phyloP scores from a whole-genome alignment of 2,113 vertebrate species.

The Columba livia region DNA sequence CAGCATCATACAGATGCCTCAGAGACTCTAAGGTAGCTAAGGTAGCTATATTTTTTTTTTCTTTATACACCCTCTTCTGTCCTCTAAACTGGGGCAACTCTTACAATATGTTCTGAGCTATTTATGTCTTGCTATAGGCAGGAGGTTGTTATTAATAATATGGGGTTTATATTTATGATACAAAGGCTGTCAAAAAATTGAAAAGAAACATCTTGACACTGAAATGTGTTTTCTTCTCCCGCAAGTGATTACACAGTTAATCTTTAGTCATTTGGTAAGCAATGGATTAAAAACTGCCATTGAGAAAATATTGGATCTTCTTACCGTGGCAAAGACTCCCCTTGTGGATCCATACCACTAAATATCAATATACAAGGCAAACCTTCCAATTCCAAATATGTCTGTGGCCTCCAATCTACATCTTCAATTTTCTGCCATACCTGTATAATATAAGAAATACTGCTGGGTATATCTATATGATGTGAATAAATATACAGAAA shows the following conservation, averaged over 20 bases:
- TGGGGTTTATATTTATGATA: background rate
- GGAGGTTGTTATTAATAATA: background rate
- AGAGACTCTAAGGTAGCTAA: background rate
- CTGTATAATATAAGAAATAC: conserved; percentile 65
- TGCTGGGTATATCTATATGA: background rate
- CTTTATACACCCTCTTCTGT: background rate
- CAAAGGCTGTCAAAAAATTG: background rate
- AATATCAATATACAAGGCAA: conserved; percentile 96
- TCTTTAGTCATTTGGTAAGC: background rate
- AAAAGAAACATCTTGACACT: background rate
- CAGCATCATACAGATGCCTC: background rate
- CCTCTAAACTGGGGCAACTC: background rate
- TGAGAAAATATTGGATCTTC: background rate
- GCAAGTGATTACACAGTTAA: background rate
- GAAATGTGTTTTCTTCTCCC: background rate
- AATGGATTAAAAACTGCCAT: background rate
- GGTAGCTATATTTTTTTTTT: background rate
- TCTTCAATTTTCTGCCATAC: conserved; percentile 93
- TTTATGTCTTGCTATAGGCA: background rate
- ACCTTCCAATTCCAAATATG: conserved; percentile 93
- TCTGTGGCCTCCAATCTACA: conserved; percentile 89
- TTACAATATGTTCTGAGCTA: background rate
- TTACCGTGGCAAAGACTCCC: conserved; percentile 93
- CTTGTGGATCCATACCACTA: conserved; percentile 91
- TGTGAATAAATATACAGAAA: background rate